Percentiles rank a stretch among this genome's conserved stretches.
These are phyloP conservation scores for Corbicula japonica DNA, from an alignment of 2,888 invertebrate species.

Conservation along the genomic window DNA sequence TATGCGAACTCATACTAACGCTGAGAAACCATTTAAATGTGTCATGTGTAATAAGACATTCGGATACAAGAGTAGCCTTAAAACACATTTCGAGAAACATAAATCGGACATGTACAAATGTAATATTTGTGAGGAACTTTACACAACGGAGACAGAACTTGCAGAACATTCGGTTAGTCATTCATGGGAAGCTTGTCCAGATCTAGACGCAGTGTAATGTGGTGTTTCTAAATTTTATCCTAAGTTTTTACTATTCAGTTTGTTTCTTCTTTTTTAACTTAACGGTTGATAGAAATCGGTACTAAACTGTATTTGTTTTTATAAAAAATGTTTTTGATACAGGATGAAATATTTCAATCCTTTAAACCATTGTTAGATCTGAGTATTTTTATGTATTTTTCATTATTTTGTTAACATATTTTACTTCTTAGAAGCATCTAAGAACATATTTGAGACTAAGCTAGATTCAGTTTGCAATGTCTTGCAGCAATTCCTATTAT, in stretches of 20 bases:
- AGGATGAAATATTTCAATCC: no score
- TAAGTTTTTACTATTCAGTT: no score
- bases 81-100: conserved; percentile 60
- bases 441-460: no score
- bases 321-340: no score
- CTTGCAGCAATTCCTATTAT: no score
- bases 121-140: conserved; percentile 58
- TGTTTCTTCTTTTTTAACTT: background rate
- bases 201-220: conserved; percentile 44
- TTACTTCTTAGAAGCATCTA: no score
- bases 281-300: no score
- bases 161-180: conserved; percentile 58
- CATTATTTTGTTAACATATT: no score
- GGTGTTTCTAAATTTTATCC: conserved; percentile 7
- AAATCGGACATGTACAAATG: conserved; percentile 59
- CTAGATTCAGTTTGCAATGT: no score
- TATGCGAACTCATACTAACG: conserved; percentile 45
- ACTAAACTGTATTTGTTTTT: no score
- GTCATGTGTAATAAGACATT: conserved; percentile 60
- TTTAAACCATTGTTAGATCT: no score
- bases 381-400: no score
- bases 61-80: conserved; percentile 49
- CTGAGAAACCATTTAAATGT: conserved; percentile 56
- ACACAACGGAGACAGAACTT: conserved; percentile 55
- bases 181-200: conserved; percentile 61